These are phyloP conservation scores for Umimayanthus kanabou DNA, from an alignment of 92 coral and sea anemone species.

Conservation along the genomic window DNA sequence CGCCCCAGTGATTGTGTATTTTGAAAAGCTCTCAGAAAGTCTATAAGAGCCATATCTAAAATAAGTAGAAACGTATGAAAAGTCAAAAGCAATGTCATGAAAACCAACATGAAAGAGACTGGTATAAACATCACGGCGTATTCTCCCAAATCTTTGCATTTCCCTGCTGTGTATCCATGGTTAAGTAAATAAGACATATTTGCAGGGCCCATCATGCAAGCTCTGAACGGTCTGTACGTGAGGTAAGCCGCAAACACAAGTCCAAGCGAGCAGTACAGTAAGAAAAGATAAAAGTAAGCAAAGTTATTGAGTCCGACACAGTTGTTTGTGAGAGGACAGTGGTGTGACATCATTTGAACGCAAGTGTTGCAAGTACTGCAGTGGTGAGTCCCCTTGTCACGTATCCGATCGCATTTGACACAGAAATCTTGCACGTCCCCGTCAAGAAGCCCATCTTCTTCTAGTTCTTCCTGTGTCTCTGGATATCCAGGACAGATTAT, in stretches of 20 bases:
- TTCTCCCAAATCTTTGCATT: constrained; percentile 88
- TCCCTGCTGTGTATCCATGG: constrained; percentile 52
- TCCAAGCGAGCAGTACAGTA: constrained; percentile 78
- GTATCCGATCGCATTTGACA: constrained; percentile 77
- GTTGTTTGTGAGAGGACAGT: constrained; percentile 98
- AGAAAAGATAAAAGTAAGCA: constrained; percentile 80
- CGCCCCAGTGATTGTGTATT: constrained; percentile 48
- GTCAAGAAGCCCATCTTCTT: constrained; percentile 64
- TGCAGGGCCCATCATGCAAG: constrained; percentile 69
- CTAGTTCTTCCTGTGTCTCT: constrained; percentile 77
- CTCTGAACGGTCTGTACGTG: constrained; percentile 77
- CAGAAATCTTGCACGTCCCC: constrained; percentile 70
- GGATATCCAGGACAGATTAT: constrained; percentile 90
- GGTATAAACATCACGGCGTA: constrained; percentile 89
- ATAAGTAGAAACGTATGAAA: constrained; percentile 76
- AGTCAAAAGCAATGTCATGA: constrained; percentile 59
- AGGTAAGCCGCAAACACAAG: constrained; percentile 73
- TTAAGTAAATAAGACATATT: constrained; percentile 1
- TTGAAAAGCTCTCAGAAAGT: constrained; percentile 76
- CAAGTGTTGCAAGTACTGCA: constrained; percentile 87
- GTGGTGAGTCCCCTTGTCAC: constrained; percentile 90
- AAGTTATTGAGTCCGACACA: constrained; percentile 93
- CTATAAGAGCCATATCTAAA: constrained; percentile 83
- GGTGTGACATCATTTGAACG: constrained; percentile 96
- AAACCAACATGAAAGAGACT: constrained; percentile 76